These are phyloP conservation scores for Parnassius glacialis DNA, from an alignment of 2,888 invertebrate genomes.

Conservation along the genomic window DNA sequence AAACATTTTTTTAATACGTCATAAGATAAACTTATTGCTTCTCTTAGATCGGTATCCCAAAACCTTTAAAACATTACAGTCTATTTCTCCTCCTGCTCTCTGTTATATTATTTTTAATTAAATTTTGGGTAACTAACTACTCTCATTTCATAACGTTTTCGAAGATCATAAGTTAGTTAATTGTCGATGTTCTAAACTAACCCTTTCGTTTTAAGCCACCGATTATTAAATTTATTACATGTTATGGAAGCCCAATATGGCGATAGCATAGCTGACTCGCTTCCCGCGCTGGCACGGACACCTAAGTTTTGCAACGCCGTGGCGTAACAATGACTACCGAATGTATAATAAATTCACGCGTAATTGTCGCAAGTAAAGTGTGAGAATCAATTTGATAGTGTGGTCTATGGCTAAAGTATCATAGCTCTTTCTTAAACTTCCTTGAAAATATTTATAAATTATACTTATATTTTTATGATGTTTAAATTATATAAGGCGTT, in stretches of 20 bases:
- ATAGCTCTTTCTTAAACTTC: background rate
- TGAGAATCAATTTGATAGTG: slow-evolving; percentile 43
- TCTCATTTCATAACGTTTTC: slow-evolving; percentile 10
- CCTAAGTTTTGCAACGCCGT: slow-evolving; percentile 30
- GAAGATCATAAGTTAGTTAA: slow-evolving; percentile 20
- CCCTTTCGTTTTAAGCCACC: slow-evolving; percentile 17
- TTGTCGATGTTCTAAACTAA: slow-evolving; percentile 19
- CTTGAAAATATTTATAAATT: too few species aligned
- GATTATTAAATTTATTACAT: slow-evolving; percentile 22
- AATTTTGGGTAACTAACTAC: background rate
- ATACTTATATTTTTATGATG: too few species aligned
- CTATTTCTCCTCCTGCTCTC: background rate
- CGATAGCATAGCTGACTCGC: slow-evolving; percentile 9
- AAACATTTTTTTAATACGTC: too few species aligned
- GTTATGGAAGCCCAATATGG: slow-evolving; percentile 21
- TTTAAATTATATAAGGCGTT: too few species aligned
- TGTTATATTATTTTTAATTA: background rate
- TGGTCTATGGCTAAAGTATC: slow-evolving; percentile 27
- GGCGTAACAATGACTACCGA: slow-evolving; percentile 48
- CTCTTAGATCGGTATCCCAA: too few species aligned
- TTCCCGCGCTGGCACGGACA: slow-evolving; percentile 13
- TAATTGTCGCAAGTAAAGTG: slow-evolving; percentile 46
- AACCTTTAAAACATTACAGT: too few species aligned
- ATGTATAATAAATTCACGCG: slow-evolving; percentile 57
- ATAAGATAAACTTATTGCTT: too few species aligned